Percentiles rank a stretch among this genome's conserved stretches.
Evolutionary conservation across 2,113 vertebrate genomes (phyloP).

Genomic region (Brachypodius melanocephalos): DNA sequence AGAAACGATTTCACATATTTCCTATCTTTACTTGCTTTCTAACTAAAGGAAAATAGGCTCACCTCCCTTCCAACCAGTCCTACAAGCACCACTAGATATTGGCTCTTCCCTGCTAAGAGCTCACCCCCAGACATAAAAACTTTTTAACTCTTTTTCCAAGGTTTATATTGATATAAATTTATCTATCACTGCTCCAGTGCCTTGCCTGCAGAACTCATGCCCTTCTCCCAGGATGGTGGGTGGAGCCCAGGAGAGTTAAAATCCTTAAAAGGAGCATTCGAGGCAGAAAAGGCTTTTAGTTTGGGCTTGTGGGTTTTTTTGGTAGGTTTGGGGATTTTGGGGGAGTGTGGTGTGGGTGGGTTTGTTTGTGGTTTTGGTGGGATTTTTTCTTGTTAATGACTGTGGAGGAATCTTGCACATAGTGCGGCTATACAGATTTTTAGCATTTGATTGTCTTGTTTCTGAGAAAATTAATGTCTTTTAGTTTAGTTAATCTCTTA

Average conservation of each 20-base stretch:
- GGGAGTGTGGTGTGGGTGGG: background rate
- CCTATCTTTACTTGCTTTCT: accelerated
- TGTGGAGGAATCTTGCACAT: background rate
- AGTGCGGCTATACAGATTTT: background rate
- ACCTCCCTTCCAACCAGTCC: background rate
- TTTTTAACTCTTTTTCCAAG: accelerated
- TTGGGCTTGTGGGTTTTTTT: background rate
- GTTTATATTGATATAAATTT: background rate
- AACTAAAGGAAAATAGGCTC: background rate
- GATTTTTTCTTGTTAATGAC: background rate
- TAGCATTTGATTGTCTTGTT: background rate
- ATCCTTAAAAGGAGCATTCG: background rate
- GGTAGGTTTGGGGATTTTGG: background rate
- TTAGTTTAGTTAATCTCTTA: background rate
- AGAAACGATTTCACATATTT: background rate
- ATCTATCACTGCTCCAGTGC: background rate
- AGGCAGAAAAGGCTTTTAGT: accelerated
- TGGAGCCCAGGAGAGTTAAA: background rate
- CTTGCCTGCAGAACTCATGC: background rate
- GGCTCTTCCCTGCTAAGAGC: background rate
- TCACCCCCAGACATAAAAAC: accelerated
- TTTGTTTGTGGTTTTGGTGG: background rate
- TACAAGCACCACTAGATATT: accelerated
- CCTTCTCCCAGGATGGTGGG: background rate
- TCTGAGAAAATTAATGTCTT: background rate